Percentiles rank a stretch among this genome's conserved stretches.
These are phyloP conservation scores for Theodoxus fluviatilis DNA, from an alignment of 2,888 invertebrate genomes.

Conservation along the genomic window DNA sequence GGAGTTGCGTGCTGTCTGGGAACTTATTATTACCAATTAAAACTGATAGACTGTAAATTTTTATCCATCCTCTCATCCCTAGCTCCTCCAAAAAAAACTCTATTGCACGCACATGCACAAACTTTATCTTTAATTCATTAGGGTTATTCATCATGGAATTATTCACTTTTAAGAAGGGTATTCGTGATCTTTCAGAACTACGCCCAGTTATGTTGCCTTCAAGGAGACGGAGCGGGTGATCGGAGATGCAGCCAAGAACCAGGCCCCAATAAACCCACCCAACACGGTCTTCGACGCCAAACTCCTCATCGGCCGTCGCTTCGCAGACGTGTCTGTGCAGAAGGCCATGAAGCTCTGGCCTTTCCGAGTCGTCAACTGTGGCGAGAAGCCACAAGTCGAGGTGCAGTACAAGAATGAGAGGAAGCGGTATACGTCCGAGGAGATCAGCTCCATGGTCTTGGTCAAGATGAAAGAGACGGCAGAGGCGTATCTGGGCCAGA, in stretches of 20 bases:
- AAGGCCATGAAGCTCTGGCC: constrained; percentile 55
- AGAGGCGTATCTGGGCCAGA: constrained; percentile 71
- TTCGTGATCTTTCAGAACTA: no score
- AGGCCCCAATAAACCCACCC: constrained; percentile 74
- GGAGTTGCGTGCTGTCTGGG: no score
- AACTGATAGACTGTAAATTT: no score
- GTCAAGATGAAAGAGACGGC: constrained; percentile 80
- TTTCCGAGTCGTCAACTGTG: constrained; percentile 45
- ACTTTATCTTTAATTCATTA: no score
- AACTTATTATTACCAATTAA: no score
- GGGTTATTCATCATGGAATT: no score
- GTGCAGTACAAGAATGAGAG: constrained; percentile 76
- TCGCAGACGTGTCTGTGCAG: constrained; percentile 46
- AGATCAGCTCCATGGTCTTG: constrained; percentile 88
- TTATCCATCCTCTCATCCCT: no score
- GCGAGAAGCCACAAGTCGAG: constrained; percentile 50
- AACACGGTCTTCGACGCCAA: constrained; percentile 72
- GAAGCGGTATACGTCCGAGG: constrained; percentile 86
- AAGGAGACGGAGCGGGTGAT: constrained; percentile 68
- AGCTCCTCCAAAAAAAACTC: no score
- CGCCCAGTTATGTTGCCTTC: constrained; percentile 78
- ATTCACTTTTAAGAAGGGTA: no score
- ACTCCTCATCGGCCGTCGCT: constrained; percentile 51
- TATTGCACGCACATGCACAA: constrained; percentile 74
- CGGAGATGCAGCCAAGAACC: constrained; percentile 68